phyloP scores from a whole-genome alignment of 2,888 invertebrate genomes.

The Oconnorella tubifera region DNA sequence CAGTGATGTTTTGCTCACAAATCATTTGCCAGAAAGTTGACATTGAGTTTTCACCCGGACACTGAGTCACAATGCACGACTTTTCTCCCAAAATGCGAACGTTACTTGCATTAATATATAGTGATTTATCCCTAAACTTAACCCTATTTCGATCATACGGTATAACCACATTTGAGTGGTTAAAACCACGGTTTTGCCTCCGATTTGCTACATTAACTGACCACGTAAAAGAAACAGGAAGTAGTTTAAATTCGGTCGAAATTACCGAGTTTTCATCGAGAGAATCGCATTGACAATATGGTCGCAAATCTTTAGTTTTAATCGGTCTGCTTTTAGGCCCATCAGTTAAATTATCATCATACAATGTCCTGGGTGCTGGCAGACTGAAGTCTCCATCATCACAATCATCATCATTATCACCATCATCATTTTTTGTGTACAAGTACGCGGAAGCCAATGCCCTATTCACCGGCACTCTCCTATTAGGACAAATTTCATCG shows the following conservation, averaged over 20 bases:
- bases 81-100: conserved; percentile 19
- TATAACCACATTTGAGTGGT: conserved; percentile 24
- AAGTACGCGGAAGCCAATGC: not conserved
- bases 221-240: conserved; percentile 19
- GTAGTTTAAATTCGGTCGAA: conserved; percentile 10
- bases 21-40: conserved; percentile 33
- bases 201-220: conserved; percentile 14
- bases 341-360: not conserved
- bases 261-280: not conserved
- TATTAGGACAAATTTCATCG: not conserved
- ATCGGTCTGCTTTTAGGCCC: not conserved
- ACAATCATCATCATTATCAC: not conserved
- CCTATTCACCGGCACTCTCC: too few species aligned
- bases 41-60: conserved; percentile 20
- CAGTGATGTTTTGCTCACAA: conserved; percentile 24
- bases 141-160: conserved; percentile 35
- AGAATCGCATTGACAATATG: not conserved
- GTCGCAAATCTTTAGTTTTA: not conserved
- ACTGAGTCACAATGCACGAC: conserved; percentile 31
- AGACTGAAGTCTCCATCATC: not conserved
- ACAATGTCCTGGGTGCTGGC: not conserved
- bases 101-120: conserved; percentile 34
- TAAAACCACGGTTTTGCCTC: conserved; percentile 21
- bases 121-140: conserved; percentile 1
- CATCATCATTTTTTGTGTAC: not conserved